Base-by-base conservation (phyloP, 92 coral and sea anemone species). In the Paramuricea clavata region DNA sequence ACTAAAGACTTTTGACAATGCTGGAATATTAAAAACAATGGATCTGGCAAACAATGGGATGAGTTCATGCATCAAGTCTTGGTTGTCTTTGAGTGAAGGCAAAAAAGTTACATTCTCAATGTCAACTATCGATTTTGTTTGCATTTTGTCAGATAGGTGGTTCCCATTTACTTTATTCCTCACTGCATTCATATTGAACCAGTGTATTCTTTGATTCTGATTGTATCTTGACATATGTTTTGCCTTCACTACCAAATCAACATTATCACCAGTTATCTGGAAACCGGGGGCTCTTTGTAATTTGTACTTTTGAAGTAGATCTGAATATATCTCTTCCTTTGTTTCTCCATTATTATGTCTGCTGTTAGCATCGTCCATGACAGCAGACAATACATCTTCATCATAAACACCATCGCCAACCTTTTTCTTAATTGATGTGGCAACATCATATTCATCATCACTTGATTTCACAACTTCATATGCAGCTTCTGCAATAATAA, bases 151-250 rank as follows among this genome's bases (percentile, higher is more conserved):
- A 35, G 74, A 30, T 3, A 75, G 49, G 35, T 81, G 27, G 9
- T 34, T 23, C 0, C 76, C 88, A 49, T 15, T 15, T 12, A 83
- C 75, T 3, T 85, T 76, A 52, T 92, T 75, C 44, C 81, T 78
- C 15, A 89, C 69, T 7, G 92, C 92, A 89, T 92, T 92, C 81
- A 82, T 23, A 19, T 65, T 83, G 82, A 92, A 92, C 95, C 95
- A 92, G 68, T 92, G 95, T 2, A 92, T 82, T 52, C 89, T 76
- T 42, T 71, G 79, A 54, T 92, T 92, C 49, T 86, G 95, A 6
- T 41, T 84, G 35, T 83, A 74, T 26, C 69, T 78, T 7, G 85
- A 19, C 88, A 78, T 83, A 50, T 91, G 92, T 43, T 85, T 88
- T 0, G 73, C 92, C 32, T 91, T 91, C 12, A 91, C 81, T 27